phyloP scores from a whole-genome alignment of 2,797 vertebrate species.

The Microtus obscurus region DNA sequence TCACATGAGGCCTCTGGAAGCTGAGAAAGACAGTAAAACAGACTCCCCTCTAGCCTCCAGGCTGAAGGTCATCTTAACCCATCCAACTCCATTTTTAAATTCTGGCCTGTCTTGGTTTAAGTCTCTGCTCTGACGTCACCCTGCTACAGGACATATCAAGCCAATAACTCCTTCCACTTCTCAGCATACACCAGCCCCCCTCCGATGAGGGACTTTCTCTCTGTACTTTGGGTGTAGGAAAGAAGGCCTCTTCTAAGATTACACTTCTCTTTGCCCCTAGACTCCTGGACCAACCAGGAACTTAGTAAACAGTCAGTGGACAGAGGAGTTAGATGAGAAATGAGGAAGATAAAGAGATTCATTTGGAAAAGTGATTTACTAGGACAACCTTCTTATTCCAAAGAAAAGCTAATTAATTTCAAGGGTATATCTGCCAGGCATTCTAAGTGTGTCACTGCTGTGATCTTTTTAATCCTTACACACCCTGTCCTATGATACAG shows the following conservation, averaged over 20 bases:
- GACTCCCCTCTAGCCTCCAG: neutral
- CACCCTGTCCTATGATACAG: neutral
- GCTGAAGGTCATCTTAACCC: neutral
- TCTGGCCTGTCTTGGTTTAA: neutral
- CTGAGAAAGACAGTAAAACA: neutral
- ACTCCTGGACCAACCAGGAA: neutral
- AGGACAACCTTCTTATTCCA: neutral
- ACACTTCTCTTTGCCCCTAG: neutral
- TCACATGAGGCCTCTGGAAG: neutral
- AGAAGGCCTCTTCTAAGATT: too few species aligned
- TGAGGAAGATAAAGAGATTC: neutral
- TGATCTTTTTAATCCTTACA: neutral
- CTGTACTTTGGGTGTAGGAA: neutral
- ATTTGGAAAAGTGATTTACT: neutral
- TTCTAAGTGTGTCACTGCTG: neutral
- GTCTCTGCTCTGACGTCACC: too few species aligned
- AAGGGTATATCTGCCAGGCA: neutral
- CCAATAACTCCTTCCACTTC: neutral
- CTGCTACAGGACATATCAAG: neutral
- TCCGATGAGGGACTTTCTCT: neutral
- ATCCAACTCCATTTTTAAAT: neutral
- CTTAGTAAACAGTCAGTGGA: neutral
- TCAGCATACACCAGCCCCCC: neutral
- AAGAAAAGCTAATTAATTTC: neutral
- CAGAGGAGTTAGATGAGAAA: neutral